A percentile compares a stretch with the other conserved stretches of the same genome.
These are phyloP conservation scores for Caenorhabditis sp. DNA, from an alignment of 2,888 invertebrate species.

Conservation along the genomic window DNA sequence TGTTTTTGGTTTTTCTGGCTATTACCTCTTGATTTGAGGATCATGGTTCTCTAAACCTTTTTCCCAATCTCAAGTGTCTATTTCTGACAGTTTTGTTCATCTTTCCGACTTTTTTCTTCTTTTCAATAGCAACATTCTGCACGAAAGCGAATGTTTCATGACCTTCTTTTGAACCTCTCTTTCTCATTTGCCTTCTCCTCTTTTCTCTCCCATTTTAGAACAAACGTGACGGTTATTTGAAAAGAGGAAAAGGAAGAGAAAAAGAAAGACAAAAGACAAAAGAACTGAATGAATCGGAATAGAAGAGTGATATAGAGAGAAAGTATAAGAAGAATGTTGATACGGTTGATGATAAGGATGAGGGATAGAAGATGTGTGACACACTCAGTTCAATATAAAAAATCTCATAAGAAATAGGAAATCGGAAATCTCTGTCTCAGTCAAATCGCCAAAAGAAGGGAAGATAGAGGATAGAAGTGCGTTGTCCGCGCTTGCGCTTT, in stretches of 20 bases:
- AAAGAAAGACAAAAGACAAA: not conserved
- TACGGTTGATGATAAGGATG: not conserved
- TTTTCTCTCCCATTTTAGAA: not conserved
- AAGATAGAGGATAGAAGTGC: conserved; percentile 8
- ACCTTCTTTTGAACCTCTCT: conserved; percentile 44
- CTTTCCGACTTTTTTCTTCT: conserved; percentile 1
- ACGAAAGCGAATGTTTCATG: conserved; percentile 48
- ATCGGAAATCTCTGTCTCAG: not conserved
- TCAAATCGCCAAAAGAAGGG: not conserved
- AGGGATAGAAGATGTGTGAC: not conserved
- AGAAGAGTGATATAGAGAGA: conserved; percentile 1
- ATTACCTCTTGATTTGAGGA: too few species aligned
- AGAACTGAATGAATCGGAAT: not conserved
- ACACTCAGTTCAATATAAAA: conserved; percentile 4
- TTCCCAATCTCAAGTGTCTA: conserved; percentile 3
- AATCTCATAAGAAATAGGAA: conserved; percentile 1
- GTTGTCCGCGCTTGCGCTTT: not conserved
- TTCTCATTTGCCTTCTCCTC: not conserved
- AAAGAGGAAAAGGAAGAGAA: not conserved
- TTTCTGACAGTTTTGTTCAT: conserved; percentile 24
- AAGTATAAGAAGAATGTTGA: conserved; percentile 11
- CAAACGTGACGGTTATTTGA: conserved; percentile 2
- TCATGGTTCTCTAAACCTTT: not conserved
- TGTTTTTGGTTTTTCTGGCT: not conserved
- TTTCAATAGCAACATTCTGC: conserved; percentile 47